Evolutionary conservation across 2,113 vertebrate genomes (phyloP), one percentile per base, ranked within the genome.

Genomic region (Uropsilus gracilis): DNA sequence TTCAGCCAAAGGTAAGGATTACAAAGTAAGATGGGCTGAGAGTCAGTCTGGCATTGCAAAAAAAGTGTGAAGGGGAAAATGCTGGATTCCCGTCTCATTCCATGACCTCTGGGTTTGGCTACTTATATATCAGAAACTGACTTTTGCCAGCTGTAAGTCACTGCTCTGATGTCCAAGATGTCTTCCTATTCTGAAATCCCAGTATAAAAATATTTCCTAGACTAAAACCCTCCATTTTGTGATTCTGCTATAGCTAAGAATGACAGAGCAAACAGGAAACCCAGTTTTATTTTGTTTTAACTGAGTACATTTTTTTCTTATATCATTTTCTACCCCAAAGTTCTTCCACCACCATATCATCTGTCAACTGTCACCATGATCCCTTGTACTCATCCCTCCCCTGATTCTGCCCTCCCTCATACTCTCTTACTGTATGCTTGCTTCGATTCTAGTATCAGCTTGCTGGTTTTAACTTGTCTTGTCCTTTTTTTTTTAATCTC

Each of bases 1-100:
- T 39, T 57, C 16, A 61, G 50, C 42, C 59, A 39, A 55, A n/a
- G 59, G 3, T 46, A 44, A 85, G 32, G 69, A 86, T 20, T 30
- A 5, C 63, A 86, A 68, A 77, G 34, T 42, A 46, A 55, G n/a
- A 9, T 3, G 0, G 12, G 53, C 6, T 5, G 16, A 26, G 30
- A 90, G 55, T 16, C 22, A 1, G 20, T 0, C 22, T 0, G 32
- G 32, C 1, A 3, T 4, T 6, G 2, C 28, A 37, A 50, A 55
- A 9, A 69, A 13, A 6, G 18, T 0, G 2, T 22, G 22, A 37
- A 61, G 59, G 9, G 24, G 5, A 32, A 32, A 32, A 28, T 6
- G 0, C 17, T 2, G 0, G 30, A 6, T 16, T 55, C 64, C 20
- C 13, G 48, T 24, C 57, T 13, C 5, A 1, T 32, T 39, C 22